Evolutionary conservation across 1,140 invertebrate genomes (phyloP).

Genomic region (Heliconius eleuchia): DNA sequence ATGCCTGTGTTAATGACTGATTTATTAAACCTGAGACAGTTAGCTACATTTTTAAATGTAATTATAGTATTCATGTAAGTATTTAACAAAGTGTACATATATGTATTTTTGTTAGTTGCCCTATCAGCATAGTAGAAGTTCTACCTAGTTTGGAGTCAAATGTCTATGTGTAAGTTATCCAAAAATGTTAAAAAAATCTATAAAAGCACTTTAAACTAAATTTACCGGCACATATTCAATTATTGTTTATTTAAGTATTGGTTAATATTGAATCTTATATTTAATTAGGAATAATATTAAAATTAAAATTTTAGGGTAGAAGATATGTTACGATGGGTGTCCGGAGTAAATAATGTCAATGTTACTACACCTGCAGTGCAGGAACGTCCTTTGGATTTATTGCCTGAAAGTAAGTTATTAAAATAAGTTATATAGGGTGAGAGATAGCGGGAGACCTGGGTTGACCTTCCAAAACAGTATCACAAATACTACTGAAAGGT

Average conservation of each 20-base stretch:
- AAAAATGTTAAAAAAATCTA: not conserved
- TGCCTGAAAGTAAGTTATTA: constrained; percentile 67
- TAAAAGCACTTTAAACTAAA: not conserved
- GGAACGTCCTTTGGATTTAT: constrained; percentile 75
- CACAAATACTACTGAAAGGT: too few relatives aligned
- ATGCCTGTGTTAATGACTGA: too few relatives aligned
- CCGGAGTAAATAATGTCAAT: constrained; percentile 72
- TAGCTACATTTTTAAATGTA: not conserved
- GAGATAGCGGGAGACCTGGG: too few relatives aligned
- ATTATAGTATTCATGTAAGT: not conserved
- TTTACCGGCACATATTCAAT: too few relatives aligned
- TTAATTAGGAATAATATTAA: constrained; percentile 3
- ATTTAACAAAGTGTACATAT: not conserved
- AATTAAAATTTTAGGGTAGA: constrained; percentile 67
- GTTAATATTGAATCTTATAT: too few relatives aligned
- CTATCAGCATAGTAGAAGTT: not conserved
- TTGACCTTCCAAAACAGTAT: too few relatives aligned
- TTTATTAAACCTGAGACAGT: too few relatives aligned
- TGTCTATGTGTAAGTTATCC: not conserved
- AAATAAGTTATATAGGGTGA: not conserved
- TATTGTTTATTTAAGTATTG: too few relatives aligned
- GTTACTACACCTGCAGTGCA: constrained; percentile 48
- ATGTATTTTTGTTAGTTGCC: constrained; percentile 1
- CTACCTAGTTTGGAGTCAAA: constrained; percentile 1
- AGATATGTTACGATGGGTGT: constrained; percentile 79